Percentiles rank a stretch among this genome's conserved stretches.
phyloP scores from a whole-genome alignment of 2,797 vertebrate genomes.

The Astyanax mexicanus region DNA sequence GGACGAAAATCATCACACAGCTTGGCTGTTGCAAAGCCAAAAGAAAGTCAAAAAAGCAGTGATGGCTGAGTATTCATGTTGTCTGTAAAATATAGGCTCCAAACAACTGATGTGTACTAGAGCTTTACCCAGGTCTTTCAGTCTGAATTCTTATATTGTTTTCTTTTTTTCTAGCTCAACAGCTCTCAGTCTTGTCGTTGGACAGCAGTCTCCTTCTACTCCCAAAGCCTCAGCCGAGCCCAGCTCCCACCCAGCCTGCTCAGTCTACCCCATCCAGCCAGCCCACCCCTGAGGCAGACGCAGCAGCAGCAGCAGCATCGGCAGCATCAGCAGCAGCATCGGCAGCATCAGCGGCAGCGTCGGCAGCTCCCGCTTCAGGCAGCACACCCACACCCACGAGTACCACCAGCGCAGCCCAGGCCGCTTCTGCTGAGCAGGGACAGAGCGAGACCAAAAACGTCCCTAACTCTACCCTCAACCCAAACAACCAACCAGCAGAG shows the following conservation, averaged over 20 bases:
- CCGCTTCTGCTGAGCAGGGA: slow-evolving; percentile 72
- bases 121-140: too few relatives aligned
- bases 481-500: slow-evolving; percentile 73
- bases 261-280: slow-evolving; percentile 65
- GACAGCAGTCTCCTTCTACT: slow-evolving; percentile 91
- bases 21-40: too few relatives aligned
- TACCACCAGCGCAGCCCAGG: slow-evolving; percentile 71
- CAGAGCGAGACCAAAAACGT: slow-evolving; percentile 80
- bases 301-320: slow-evolving; percentile 33
- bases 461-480: slow-evolving; percentile 71
- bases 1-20: too few relatives aligned
- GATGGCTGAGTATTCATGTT: too few relatives aligned
- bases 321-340: slow-evolving; percentile 38
- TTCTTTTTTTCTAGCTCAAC: slow-evolving; percentile 83
- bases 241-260: slow-evolving; percentile 62
- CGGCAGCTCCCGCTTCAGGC: slow-evolving; percentile 67
- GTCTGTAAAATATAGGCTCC: too few relatives aligned
- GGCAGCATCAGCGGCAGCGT: slow-evolving; percentile 45
- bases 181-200: slow-evolving; percentile 87
- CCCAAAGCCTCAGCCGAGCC: slow-evolving; percentile 82
- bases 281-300: slow-evolving; percentile 76
- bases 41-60: too few relatives aligned
- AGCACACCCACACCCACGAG: slow-evolving; percentile 74
- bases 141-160: not conserved
- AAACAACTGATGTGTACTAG: too few relatives aligned